These are phyloP conservation scores for Arctia plantaginis DNA, from an alignment of 2,888 invertebrate species.

Conservation along the genomic window DNA sequence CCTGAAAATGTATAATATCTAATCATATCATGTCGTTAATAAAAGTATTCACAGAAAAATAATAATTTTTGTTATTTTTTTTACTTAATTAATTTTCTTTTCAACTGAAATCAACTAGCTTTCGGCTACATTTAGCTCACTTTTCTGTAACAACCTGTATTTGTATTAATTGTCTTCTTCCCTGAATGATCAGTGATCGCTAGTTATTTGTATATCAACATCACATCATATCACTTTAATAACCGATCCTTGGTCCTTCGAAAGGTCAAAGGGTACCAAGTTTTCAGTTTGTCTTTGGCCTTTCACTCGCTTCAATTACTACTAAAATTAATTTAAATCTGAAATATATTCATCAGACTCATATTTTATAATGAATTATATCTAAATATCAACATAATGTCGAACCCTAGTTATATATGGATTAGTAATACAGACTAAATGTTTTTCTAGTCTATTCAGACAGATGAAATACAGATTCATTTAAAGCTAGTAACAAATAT, in stretches of 20 bases:
- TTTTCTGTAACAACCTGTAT: not conserved
- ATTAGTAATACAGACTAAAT: not conserved
- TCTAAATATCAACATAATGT: not conserved
- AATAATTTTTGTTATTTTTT: too few species aligned
- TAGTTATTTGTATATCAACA: not conserved
- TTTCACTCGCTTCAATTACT: not conserved
- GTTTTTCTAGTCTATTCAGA: not conserved
- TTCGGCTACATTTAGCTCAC: too few species aligned
- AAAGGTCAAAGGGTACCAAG: constrained; percentile 2
- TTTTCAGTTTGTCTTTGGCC: not conserved
- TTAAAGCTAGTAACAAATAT: not conserved
- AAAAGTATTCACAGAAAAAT: too few species aligned
- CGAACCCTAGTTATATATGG: not conserved
- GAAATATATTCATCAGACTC: constrained; percentile 1
- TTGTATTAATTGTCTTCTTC: not conserved
- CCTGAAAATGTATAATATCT: too few species aligned
- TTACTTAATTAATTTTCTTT: too few species aligned
- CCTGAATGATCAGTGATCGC: not conserved
- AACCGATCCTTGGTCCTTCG: not conserved
- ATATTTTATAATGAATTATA: not conserved
- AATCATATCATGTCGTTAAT: too few species aligned
- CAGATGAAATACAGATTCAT: not conserved
- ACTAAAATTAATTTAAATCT: not conserved
- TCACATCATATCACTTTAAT: not conserved
- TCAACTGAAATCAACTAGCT: too few species aligned